These are phyloP conservation scores for Dynastes hyllus DNA, from an alignment of 2,888 invertebrate genomes.

Conservation along the genomic window DNA sequence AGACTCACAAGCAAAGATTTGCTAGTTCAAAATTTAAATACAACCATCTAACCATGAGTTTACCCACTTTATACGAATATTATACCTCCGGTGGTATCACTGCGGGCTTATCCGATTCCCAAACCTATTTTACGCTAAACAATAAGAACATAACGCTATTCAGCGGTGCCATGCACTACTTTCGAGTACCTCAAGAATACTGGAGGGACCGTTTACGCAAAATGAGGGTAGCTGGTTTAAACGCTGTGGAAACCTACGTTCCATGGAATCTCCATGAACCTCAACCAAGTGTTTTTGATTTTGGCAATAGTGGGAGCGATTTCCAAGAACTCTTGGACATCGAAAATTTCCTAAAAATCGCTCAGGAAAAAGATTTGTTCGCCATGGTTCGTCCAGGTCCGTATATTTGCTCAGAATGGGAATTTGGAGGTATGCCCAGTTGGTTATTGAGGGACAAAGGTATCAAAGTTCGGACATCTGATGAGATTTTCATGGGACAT, in stretches of 20 bases:
- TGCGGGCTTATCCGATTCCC: constrained; percentile 62
- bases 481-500: constrained; percentile 68
- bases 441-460: constrained; percentile 69
- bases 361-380: constrained; percentile 84
- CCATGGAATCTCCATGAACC: constrained; percentile 94
- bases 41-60: constrained; percentile 41
- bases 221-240: constrained; percentile 87
- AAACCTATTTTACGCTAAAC: constrained; percentile 69
- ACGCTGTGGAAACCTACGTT: constrained; percentile 88
- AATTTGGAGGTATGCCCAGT: constrained; percentile 71
- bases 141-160: constrained; percentile 69
- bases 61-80: constrained; percentile 71
- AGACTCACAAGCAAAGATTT: too few relatives aligned
- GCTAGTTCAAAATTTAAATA: too few relatives aligned
- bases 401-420: constrained; percentile 94
- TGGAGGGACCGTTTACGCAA: constrained; percentile 88
- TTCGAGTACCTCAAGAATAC: constrained; percentile 83
- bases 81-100: constrained; percentile 68
- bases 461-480: constrained; percentile 68
- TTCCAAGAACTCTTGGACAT: constrained; percentile 73
- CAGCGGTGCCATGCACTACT: constrained; percentile 85
- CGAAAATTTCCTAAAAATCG: constrained; percentile 80
- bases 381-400: constrained; percentile 91
- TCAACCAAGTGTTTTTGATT: constrained; percentile 78
- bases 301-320: constrained; percentile 78